Evolutionary conservation across 2,888 invertebrate species (phyloP), one percentile per base, ranked within the genome.

Genomic region (Caenorhabditis wallacei): DNA sequence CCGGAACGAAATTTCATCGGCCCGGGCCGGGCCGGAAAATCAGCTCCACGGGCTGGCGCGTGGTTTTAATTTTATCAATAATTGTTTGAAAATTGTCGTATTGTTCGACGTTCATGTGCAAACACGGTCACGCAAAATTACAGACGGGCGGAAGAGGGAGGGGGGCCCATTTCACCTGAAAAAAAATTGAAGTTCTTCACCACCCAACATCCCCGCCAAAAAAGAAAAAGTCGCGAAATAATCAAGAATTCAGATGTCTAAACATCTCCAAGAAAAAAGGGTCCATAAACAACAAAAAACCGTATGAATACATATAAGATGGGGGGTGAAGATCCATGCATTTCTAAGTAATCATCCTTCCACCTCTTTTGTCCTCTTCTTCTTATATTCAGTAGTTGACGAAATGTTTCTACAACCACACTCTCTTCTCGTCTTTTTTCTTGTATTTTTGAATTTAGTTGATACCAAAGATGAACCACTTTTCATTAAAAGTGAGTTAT

Each of bases 281-380:
- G 43, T 26, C 63, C 16, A 64, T 43, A 66, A 75, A 54, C 75
- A 59, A 30, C 46, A 56, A 76, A 64, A 76, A 76, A 76, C 75
- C 75, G 68, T 76, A 76, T 76, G 57, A 76, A 76, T 76, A 66
- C 46, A 61, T 54, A 63, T 20, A 18, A 18, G 56, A 74, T 63
- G 40, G 35, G 18, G 37, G n/a, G 43, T 22, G 51, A 26, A 40
- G 8, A 18, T 24, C 56, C 51, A 76, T 76, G 68, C 75, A 76
- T 76, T 76, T 59, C 48, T 59, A 22, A 76, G 56, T 24, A 13
- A 1, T 18, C 66, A 46, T 20, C 40, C 30, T 40, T 40, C 40
- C 10, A 5, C 40, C 16, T 2, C 40, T 40, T 40, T 40, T 0
- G 5, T 10, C 7, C 37, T 7, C 22, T n/a, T n/a, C 18, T 22